Evolutionary conservation across 2,888 invertebrate species (phyloP).

Genomic region (Silvanus unidentatus): DNA sequence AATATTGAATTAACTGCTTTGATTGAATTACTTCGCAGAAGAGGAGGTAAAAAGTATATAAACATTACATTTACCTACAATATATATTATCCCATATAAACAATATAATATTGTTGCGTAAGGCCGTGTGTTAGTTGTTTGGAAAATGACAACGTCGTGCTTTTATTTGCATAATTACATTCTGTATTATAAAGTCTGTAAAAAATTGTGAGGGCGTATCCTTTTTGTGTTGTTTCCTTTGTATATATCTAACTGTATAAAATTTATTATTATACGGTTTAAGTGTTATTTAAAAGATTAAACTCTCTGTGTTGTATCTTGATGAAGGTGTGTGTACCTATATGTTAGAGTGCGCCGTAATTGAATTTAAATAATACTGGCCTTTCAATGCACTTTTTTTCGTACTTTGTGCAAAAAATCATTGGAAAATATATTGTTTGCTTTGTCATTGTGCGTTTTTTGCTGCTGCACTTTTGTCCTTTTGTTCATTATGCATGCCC

Average conservation of each 20-base stretch:
- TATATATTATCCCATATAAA: slow-evolving; percentile 13
- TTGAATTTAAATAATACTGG: slow-evolving; percentile 18
- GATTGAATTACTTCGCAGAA: slow-evolving; percentile 1
- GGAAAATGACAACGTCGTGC: slow-evolving; percentile 28
- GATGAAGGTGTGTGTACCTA: slow-evolving; percentile 20
- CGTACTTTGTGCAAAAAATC: no score
- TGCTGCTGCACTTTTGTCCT: no score
- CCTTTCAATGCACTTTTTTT: slow-evolving; percentile 5
- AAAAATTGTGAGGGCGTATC: slow-evolving; percentile 23
- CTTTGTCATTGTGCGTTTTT: no score
- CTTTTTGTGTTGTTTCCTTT: slow-evolving; percentile 21
- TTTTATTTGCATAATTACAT: slow-evolving; percentile 25
- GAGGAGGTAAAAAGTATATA: slow-evolving; percentile 2
- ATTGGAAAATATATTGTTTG: no score
- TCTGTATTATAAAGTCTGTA: slow-evolving; percentile 13
- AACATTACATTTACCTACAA: neutral
- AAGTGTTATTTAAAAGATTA: slow-evolving; percentile 21
- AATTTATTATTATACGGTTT: slow-evolving; percentile 20
- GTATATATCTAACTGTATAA: slow-evolving; percentile 22
- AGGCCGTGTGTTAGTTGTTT: slow-evolving; percentile 19
- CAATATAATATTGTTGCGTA: slow-evolving; percentile 21
- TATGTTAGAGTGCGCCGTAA: slow-evolving; percentile 12
- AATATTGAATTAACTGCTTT: neutral
- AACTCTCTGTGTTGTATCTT: slow-evolving; percentile 12
- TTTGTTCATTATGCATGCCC: no score